Evolutionary conservation across 1,140 invertebrate genomes (phyloP).

Genomic region (Branchinecta lynchi): DNA sequence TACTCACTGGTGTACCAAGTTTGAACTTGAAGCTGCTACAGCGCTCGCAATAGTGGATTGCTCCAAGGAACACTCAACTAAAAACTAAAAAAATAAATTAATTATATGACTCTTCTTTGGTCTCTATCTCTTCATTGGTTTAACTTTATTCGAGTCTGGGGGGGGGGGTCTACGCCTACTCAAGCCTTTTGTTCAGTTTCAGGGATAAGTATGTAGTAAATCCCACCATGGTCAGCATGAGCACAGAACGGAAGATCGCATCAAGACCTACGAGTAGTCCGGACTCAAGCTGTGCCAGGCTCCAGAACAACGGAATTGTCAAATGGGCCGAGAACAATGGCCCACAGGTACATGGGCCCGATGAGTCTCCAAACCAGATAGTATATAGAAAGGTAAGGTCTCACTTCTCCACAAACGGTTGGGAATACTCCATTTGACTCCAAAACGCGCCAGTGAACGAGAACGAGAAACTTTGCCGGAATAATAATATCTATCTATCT

Average conservation of each 20-base stretch:
- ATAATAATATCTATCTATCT: too few relatives aligned
- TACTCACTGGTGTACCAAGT: too few relatives aligned
- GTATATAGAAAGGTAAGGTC: constrained; percentile 42
- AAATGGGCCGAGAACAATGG: constrained; percentile 8
- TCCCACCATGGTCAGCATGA: constrained; percentile 21
- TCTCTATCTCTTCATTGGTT: too few relatives aligned
- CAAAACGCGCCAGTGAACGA: too few relatives aligned
- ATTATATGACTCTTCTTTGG: too few relatives aligned
- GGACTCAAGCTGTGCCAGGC: background rate
- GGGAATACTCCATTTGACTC: background rate
- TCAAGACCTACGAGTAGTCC: background rate
- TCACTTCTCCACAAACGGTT: background rate
- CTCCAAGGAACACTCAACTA: too few relatives aligned
- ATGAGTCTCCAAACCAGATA: constrained; percentile 42
- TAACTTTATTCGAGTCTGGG: too few relatives aligned
- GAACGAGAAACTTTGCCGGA: too few relatives aligned
- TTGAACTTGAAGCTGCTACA: too few relatives aligned
- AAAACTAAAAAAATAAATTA: too few relatives aligned
- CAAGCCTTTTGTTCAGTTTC: background rate
- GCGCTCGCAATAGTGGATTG: too few relatives aligned
- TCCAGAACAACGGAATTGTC: constrained; percentile 12
- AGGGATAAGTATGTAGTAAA: background rate
- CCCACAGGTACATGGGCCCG: constrained; percentile 25
- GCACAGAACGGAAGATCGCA: constrained; percentile 15
- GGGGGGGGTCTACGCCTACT: too few relatives aligned